A percentile compares a stretch with the other conserved stretches of the same genome.
Conservation (phyloP, 1,140 invertebrate genomes). For the Lutraria rhynchaena region DNA sequence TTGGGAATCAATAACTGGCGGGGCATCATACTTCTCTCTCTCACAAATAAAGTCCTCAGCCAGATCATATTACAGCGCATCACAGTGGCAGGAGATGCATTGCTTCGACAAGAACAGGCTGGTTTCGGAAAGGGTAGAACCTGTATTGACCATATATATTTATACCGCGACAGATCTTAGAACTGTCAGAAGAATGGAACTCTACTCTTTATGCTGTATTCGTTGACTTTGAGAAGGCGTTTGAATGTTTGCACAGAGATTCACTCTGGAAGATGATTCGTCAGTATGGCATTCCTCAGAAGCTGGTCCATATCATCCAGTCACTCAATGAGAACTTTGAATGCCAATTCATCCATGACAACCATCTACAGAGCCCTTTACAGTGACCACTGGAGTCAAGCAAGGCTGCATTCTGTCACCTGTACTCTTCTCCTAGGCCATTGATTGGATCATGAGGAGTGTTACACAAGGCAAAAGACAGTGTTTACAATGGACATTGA, state of each 20-base stretch:
- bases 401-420: conserved; percentile 53
- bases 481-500: background rate
- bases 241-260: conserved; percentile 39
- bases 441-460: too few species aligned
- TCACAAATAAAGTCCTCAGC: background rate
- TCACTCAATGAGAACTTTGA: conserved; percentile 28
- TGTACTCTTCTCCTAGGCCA: conserved; percentile 6
- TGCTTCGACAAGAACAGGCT: conserved; percentile 39
- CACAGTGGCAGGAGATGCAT: background rate
- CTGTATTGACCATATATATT: conserved; percentile 50
- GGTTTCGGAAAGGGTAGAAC: conserved; percentile 47
- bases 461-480: background rate
- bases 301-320: conserved; percentile 13
- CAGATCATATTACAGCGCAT: conserved; percentile 27
- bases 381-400: conserved; percentile 46
- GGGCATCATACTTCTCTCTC: conserved; percentile 22
- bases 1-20: conserved; percentile 43
- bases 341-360: conserved; percentile 15
- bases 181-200: conserved; percentile 52
- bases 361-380: conserved; percentile 31
- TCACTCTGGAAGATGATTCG: conserved; percentile 12
- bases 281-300: conserved; percentile 23
- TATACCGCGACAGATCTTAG: conserved; percentile 44
- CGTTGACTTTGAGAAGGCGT: conserved; percentile 54
- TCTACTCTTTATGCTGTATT: conserved; percentile 19